Percentiles rank a stretch among this genome's conserved stretches.
Evolutionary conservation across 1,140 invertebrate genomes (phyloP).

Genomic region (Subanguina moxae): DNA sequence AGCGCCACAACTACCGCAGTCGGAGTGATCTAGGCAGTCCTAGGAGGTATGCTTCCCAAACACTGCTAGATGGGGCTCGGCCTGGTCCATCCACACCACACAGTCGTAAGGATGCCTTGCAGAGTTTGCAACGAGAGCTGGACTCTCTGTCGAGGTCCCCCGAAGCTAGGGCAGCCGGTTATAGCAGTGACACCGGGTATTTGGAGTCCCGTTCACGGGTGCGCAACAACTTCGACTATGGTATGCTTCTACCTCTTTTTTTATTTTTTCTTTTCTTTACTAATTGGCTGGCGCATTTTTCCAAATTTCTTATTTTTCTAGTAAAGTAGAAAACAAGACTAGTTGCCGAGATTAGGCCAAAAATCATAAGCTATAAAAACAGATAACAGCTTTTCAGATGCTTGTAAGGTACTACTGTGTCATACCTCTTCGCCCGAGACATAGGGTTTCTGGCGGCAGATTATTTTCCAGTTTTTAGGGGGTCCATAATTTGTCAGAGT

Average conservation of each 20-base stretch:
- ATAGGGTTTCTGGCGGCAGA: no score
- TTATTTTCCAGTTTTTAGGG: no score
- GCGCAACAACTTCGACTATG: slow-evolving; percentile 36
- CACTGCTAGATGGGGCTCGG: slow-evolving; percentile 52
- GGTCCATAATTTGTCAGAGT: no score
- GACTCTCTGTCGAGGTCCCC: slow-evolving; percentile 56
- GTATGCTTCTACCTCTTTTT: neutral
- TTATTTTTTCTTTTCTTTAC: no score
- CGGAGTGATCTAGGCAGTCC: slow-evolving; percentile 56
- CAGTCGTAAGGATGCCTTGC: slow-evolving; percentile 49
- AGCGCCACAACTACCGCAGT: slow-evolving; percentile 56
- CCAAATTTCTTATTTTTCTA: no score
- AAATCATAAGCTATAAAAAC: no score
- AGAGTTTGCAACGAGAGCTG: slow-evolving; percentile 54
- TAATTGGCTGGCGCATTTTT: no score
- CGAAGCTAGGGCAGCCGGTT: slow-evolving; percentile 41
- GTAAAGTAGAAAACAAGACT: no score
- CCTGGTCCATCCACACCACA: slow-evolving; percentile 52
- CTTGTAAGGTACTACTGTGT: no score
- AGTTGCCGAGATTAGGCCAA: no score
- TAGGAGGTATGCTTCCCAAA: slow-evolving; percentile 56
- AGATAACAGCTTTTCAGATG: no score
- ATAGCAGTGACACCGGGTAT: slow-evolving; percentile 48
- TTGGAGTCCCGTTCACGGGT: slow-evolving; percentile 24
- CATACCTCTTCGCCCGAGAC: no score